Conservation (phyloP, 2,113 vertebrate genomes). For the Oenanthe oenanthe region DNA sequence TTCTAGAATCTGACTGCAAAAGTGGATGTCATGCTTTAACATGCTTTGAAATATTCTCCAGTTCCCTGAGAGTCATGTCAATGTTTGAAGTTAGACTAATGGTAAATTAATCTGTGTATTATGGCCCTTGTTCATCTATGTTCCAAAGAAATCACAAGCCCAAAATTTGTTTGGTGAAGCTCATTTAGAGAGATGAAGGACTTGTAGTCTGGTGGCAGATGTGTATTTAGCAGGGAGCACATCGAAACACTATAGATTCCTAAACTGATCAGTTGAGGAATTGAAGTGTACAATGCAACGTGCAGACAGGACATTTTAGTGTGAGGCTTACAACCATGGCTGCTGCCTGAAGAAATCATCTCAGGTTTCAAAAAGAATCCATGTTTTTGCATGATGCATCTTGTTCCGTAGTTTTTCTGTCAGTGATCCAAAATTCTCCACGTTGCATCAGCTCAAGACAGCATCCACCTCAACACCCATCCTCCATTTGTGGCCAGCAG, state of each 20-base stretch:
- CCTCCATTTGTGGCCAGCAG: not conserved
- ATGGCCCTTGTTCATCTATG: not conserved
- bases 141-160: not conserved
- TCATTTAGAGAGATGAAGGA: not conserved
- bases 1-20: not conserved
- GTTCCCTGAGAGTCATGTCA: not conserved
- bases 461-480: not conserved
- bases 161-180: not conserved
- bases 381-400: not conserved
- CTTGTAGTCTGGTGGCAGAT: not conserved
- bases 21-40: not conserved
- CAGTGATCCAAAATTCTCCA: rapidly evolving
- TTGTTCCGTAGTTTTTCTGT: not conserved
- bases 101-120: not conserved
- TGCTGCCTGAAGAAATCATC: not conserved
- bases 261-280: not conserved
- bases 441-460: not conserved
- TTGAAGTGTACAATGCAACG: not conserved
- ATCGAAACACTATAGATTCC: not conserved
- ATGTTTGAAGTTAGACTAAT: not conserved
- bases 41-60: not conserved
- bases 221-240: not conserved
- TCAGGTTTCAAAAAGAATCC: not conserved
- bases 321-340: not conserved
- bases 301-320: not conserved